phyloP scores from a whole-genome alignment of 2,113 vertebrate genomes.

The Zeus faber region DNA sequence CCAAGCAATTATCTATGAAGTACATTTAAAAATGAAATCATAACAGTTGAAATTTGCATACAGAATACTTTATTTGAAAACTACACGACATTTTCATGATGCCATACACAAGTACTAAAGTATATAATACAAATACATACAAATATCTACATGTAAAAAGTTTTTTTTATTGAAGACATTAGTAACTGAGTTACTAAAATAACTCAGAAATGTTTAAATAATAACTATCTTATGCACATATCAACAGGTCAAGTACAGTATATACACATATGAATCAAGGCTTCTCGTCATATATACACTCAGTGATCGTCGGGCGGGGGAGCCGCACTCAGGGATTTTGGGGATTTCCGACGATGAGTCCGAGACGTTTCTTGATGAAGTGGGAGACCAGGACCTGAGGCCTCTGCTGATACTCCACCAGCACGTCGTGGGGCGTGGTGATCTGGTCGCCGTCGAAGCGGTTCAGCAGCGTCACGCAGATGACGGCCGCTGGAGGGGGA shows the following conservation, averaged over 20 bases:
- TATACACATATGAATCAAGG: neutral
- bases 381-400: conserved; percentile 81
- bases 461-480: conserved; percentile 83
- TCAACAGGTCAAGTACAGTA: neutral
- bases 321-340: neutral
- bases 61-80: neutral
- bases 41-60: neutral
- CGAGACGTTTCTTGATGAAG: conserved; percentile 82
- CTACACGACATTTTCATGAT: neutral
- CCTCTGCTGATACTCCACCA: conserved; percentile 79
- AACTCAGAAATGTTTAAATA: neutral
- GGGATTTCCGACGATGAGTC: conserved; percentile 39
- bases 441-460: conserved; percentile 87
- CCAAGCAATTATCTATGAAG: too few species aligned
- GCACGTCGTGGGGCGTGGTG: conserved; percentile 73
- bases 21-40: neutral
- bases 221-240: neutral
- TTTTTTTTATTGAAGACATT: neutral
- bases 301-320: too few species aligned
- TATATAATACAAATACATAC: neutral
- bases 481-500: conserved; percentile 78
- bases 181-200: neutral
- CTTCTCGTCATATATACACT: too few species aligned
- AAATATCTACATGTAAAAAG: too few species aligned
- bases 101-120: neutral